Base-by-base conservation (phyloP, 2,888 invertebrate genomes). In the Latheticus oryzae region DNA sequence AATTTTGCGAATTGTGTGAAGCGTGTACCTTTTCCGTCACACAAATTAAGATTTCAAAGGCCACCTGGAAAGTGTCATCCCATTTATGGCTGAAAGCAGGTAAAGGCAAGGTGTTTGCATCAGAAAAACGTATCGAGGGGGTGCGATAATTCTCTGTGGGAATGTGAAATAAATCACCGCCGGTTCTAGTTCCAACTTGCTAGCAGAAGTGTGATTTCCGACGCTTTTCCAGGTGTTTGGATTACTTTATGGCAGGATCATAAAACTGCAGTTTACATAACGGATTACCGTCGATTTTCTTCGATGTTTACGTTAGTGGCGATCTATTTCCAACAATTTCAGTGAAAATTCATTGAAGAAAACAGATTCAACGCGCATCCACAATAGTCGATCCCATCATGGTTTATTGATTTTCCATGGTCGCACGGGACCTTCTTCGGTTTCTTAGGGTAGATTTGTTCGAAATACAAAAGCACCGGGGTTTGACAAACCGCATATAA, bases 401-500 rank as follows among this genome's bases (percentile, higher is more conserved):
- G 43, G 52, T 60, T 61, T 66, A 61, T 65, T 63, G 61, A 65
- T 60, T 56, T 61, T 51, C 43, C 52, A 58, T 54, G 58, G 61
- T 58, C 58, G 48, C 37, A 28, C 16, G 60, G 55, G 60, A 56
- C 47, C 4, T 32, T 5, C n/a, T n/a, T n/a, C n/a, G 9, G 45
- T 8, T 8, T 19, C 24, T 8, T n/a, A 9, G 28, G 38, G 37
- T 19, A 38, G 43, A 13, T 30, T 54, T 60, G 60, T 53, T 56
- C 50, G 53, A 45, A 48, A 58, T 60, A 74, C 72, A 75, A 74
- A 70, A 53, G 68, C 68, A 55, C 12, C 60, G 67, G 67, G 75
- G 73, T 73, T 74, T 73, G 74, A 73, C 75, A 70, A 68, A 74
- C 75, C 74, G 70, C 73, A 73, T 69, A 72, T 70, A 73, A 73